A percentile compares a stretch with the other conserved stretches of the same genome.
Evolutionary conservation across 2,113 vertebrate species (phyloP).

Genomic region (Cephalopterus ornatus): DNA sequence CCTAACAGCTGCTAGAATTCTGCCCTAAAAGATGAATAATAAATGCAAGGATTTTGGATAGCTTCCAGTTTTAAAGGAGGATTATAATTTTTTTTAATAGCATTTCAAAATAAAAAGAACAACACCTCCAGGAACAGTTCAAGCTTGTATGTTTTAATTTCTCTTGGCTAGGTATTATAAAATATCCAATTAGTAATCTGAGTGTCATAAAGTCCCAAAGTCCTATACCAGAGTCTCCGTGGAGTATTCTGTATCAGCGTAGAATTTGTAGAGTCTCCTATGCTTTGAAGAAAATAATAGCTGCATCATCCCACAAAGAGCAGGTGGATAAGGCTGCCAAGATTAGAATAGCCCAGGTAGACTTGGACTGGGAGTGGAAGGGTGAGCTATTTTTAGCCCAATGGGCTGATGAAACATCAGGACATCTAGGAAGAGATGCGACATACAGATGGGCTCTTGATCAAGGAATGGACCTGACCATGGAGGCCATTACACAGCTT

Average conservation of each 20-base stretch:
- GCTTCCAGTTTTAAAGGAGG: neutral
- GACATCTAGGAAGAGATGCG: too few species aligned
- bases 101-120: neutral
- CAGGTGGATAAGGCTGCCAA: too few species aligned
- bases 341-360: too few species aligned
- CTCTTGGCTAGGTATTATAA: neutral
- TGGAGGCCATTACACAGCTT: too few species aligned
- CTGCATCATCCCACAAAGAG: neutral
- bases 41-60: neutral
- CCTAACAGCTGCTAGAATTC: neutral
- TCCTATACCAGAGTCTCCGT: neutral
- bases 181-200: accelerated
- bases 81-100: neutral
- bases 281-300: neutral
- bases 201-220: neutral
- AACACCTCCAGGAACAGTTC: neutral
- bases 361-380: too few species aligned
- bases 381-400: too few species aligned
- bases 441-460: too few species aligned
- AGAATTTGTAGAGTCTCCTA: neutral
- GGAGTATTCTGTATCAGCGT: neutral
- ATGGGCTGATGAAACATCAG: too few species aligned
- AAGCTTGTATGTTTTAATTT: neutral
- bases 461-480: too few species aligned
- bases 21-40: neutral